A percentile compares a stretch with the other conserved stretches of the same genome.
These are phyloP conservation scores for Balaeniceps rex DNA, from an alignment of 2,113 vertebrate genomes.

Conservation along the genomic window DNA sequence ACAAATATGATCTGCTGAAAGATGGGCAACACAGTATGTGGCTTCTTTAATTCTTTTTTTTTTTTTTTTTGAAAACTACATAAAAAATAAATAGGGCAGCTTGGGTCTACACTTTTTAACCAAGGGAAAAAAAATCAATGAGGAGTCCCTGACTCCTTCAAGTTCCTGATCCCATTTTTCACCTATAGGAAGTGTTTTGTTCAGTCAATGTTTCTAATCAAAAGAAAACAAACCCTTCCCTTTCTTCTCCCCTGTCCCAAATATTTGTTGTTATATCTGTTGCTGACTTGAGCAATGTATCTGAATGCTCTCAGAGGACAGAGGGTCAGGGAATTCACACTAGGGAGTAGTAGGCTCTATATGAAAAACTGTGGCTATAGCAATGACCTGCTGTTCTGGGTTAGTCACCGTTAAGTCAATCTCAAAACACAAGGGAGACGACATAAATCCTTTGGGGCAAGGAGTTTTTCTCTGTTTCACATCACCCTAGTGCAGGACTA, in stretches of 20 bases:
- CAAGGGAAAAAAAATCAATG: background rate
- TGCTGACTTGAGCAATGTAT: background rate
- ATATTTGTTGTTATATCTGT: background rate
- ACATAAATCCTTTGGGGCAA: background rate
- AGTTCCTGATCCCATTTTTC: background rate
- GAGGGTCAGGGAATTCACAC: background rate
- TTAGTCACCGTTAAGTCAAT: background rate
- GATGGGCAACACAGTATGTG: background rate
- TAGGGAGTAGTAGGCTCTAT: background rate
- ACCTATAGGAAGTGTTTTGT: background rate
- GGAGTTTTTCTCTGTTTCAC: background rate
- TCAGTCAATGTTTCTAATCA: background rate
- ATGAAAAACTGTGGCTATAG: background rate
- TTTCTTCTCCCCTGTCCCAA: background rate
- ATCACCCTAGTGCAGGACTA: background rate
- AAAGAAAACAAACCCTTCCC: background rate
- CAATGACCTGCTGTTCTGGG: background rate
- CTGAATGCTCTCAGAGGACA: background rate
- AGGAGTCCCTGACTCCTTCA: background rate
- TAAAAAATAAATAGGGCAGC: background rate
- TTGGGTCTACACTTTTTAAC: background rate
- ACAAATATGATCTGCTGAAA: background rate
- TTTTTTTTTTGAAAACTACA: background rate
- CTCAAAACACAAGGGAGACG: background rate
- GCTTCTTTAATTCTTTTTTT: background rate